A percentile compares a stretch with the other conserved stretches of the same genome.
Evolutionary conservation across 2,113 vertebrate genomes (phyloP).

Genomic region (Caranx ignobilis): DNA sequence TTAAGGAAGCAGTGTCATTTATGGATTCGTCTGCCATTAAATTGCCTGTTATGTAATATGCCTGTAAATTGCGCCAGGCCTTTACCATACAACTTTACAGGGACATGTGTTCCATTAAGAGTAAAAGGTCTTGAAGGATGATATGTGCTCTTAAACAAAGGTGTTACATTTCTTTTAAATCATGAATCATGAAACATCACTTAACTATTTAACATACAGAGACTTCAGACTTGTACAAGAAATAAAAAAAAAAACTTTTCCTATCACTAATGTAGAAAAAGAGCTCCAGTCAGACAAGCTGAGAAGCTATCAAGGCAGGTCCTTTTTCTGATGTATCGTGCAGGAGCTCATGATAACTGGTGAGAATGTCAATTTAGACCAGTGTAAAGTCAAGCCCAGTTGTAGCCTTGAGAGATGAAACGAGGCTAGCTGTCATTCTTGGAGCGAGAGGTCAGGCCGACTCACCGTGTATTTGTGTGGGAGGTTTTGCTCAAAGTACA

Average conservation of each 20-base stretch:
- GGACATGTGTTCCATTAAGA: conserved; percentile 15
- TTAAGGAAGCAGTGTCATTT: conserved; percentile 1
- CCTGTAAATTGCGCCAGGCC: background rate
- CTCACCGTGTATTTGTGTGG: conserved; percentile 37
- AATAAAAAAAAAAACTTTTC: background rate
- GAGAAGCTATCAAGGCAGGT: conserved; percentile 13
- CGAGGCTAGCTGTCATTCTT: conserved; percentile 47
- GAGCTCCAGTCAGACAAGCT: conserved; percentile 11
- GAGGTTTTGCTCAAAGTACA: conserved; percentile 33
- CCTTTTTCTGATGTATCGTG: background rate
- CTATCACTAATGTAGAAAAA: background rate
- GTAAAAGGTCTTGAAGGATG: background rate
- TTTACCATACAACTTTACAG: background rate
- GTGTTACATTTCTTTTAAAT: conserved; percentile 8
- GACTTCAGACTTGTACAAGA: background rate
- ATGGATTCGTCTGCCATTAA: conserved; percentile 2
- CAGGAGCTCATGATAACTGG: conserved; percentile 32
- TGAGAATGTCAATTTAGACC: conserved; percentile 45
- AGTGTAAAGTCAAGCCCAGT: conserved; percentile 40
- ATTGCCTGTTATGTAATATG: conserved; percentile 3
- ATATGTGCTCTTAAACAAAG: background rate
- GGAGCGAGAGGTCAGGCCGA: conserved; percentile 36
- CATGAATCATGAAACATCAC: background rate
- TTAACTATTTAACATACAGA: background rate
- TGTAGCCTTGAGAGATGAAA: conserved; percentile 52